A percentile compares a stretch with the other conserved stretches of the same genome.
Conservation (phyloP, 2,797 vertebrate species). For the Balearica regulorum region DNA sequence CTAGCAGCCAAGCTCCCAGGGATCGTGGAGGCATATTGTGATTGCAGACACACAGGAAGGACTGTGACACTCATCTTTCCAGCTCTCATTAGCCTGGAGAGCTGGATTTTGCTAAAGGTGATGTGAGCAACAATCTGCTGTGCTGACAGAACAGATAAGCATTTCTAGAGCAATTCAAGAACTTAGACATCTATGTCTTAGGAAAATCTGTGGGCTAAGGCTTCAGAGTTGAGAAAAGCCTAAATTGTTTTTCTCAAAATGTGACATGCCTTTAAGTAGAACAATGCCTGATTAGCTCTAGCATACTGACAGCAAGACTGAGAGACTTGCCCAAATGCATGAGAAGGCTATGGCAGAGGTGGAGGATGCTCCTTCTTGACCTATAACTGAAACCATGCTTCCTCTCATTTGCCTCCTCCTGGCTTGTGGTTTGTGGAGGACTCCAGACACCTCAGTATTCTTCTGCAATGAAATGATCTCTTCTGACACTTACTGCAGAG, state of each 20-base stretch:
- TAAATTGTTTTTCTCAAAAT: neutral
- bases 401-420: neutral
- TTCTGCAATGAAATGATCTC: neutral
- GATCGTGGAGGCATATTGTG: fast-evolving
- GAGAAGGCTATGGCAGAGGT: neutral
- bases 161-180: neutral
- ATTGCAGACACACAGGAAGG: neutral
- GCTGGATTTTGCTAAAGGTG: neutral
- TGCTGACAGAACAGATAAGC: neutral
- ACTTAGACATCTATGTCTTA: neutral
- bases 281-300: neutral
- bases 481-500: neutral
- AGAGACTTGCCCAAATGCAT: neutral
- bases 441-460: neutral
- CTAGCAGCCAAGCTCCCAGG: neutral
- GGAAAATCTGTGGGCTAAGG: neutral
- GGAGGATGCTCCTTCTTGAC: neutral
- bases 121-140: neutral
- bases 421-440: neutral
- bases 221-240: neutral
- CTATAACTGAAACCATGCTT: neutral
- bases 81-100: neutral
- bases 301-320: neutral
- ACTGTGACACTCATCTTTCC: neutral
- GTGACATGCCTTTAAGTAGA: neutral